A percentile compares a stretch with the other conserved stretches of the same genome.
phyloP scores from a whole-genome alignment of 2,113 vertebrate genomes.

The Nesoenas mayeri region DNA sequence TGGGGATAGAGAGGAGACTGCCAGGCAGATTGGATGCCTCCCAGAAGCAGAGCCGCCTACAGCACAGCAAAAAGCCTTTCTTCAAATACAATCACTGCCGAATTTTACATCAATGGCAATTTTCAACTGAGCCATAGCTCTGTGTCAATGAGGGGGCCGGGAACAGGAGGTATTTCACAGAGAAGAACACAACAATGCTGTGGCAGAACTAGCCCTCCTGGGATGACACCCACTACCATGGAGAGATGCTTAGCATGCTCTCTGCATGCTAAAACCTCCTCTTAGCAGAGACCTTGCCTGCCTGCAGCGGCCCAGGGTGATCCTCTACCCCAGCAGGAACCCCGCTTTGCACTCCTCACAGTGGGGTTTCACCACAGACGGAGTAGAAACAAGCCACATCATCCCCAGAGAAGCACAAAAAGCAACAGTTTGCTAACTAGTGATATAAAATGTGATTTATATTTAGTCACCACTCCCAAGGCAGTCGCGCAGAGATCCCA shows the following conservation, averaged over 20 bases:
- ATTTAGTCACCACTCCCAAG: neutral
- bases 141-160: neutral
- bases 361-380: neutral
- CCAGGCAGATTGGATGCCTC: constrained; percentile 17
- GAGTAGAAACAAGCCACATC: neutral
- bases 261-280: neutral
- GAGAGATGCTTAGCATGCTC: neutral
- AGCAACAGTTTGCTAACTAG: neutral
- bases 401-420: neutral
- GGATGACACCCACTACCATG: neutral
- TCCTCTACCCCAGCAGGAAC: neutral
- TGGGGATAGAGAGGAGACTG: neutral
- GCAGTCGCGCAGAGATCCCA: neutral
- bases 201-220: constrained; percentile 13
- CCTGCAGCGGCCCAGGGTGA: neutral
- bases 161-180: constrained; percentile 31
- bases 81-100: constrained; percentile 13
- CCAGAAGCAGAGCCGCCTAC: constrained; percentile 25
- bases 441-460: neutral
- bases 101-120: constrained; percentile 53
- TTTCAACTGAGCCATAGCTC: constrained; percentile 5
- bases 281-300: neutral
- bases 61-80: constrained; percentile 16
- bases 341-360: neutral
- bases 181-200: neutral